A percentile compares a stretch with the other conserved stretches of the same genome.
These are phyloP conservation scores for Julus scanicus DNA, from an alignment of 2,888 invertebrate species.

Conservation along the genomic window DNA sequence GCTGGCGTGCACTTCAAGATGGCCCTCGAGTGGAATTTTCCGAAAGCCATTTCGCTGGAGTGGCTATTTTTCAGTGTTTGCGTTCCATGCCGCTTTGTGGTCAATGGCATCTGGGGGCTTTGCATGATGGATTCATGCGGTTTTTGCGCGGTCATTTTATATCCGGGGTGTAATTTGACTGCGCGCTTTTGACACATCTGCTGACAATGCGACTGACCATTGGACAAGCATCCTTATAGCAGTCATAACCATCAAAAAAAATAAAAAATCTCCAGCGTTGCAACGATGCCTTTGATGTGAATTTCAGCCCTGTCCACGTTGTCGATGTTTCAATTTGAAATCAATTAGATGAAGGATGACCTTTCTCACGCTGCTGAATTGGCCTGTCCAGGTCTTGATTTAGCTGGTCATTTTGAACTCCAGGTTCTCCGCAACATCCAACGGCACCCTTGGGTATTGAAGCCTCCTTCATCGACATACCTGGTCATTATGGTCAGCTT, in stretches of 20 bases:
- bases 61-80: conserved; percentile 1
- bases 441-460: neutral
- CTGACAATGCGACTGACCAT: neutral
- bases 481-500: neutral
- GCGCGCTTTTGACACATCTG: neutral
- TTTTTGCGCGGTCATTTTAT: conserved; percentile 1
- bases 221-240: neutral
- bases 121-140: conserved; percentile 1
- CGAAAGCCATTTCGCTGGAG: neutral
- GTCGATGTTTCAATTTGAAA: neutral
- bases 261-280: neutral
- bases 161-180: neutral
- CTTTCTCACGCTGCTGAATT: neutral
- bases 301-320: neutral
- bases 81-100: neutral
- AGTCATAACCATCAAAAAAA: neutral
- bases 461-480: neutral
- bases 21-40: neutral
- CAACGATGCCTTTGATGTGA: neutral
- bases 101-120: neutral
- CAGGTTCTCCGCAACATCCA: neutral
- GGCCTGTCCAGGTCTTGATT: neutral
- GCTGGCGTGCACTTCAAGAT: neutral
- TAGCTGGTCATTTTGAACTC: neutral
- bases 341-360: neutral